A percentile compares a stretch with the other conserved stretches of the same genome.
Evolutionary conservation across 1,140 invertebrate genomes (phyloP).

Genomic region (Neodiprion fabricii): DNA sequence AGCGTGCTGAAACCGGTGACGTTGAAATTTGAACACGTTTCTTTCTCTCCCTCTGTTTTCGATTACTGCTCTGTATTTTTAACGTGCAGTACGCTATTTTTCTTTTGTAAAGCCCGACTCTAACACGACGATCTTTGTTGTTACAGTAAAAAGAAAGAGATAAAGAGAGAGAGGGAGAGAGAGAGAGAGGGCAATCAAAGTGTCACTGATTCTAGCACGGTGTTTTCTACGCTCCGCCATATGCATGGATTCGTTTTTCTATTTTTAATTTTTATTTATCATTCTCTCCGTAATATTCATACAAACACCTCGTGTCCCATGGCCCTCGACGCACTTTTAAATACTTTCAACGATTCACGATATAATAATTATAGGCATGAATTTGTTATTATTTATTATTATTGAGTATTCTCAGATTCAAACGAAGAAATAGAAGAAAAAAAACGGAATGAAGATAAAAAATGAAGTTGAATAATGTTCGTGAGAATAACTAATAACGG

Average conservation of each 20-base stretch:
- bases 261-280: slow-evolving; percentile 13
- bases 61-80: too few relatives aligned
- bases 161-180: too few relatives aligned
- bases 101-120: too few relatives aligned
- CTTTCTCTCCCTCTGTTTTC: too few relatives aligned
- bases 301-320: slow-evolving; percentile 26
- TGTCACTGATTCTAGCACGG: background rate
- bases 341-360: slow-evolving; percentile 23
- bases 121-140: too few relatives aligned
- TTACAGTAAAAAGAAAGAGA: too few relatives aligned
- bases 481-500: background rate
- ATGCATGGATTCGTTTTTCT: slow-evolving; percentile 19
- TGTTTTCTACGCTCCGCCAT: slow-evolving; percentile 21
- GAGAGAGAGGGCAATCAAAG: background rate
- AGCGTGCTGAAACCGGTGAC: background rate
- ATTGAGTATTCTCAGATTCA: slow-evolving; percentile 45
- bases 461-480: background rate
- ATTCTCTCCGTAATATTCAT: background rate
- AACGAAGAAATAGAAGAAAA: background rate
- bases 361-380: slow-evolving; percentile 32
- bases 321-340: slow-evolving; percentile 30
- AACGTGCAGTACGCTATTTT: too few relatives aligned
- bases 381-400: background rate
- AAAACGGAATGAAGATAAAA: background rate
- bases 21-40: background rate